phyloP scores from a whole-genome alignment of 2,888 invertebrate genomes.

The Heterodera filipjevi region DNA sequence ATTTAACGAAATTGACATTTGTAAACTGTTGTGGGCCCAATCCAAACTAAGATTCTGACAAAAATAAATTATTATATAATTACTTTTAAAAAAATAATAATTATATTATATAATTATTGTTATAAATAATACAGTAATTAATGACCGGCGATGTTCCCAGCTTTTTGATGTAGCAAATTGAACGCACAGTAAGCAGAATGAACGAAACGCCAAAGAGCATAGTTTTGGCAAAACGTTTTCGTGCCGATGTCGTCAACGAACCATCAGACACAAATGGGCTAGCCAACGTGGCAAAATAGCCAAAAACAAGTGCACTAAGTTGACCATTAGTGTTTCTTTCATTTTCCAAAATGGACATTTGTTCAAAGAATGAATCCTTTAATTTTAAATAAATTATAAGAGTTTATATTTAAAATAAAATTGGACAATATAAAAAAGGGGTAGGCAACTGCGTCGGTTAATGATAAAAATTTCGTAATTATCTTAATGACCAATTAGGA shows the following conservation, averaged over 20 bases:
- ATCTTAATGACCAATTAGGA: too few relatives aligned
- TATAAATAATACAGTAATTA: background rate
- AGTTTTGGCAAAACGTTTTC: background rate
- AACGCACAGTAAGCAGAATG: background rate
- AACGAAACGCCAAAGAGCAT: background rate
- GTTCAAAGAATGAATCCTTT: background rate
- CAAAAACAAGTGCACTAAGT: background rate
- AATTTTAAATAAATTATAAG: background rate
- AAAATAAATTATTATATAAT: background rate
- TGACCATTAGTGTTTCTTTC: background rate
- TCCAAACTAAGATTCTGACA: conserved; percentile 3
- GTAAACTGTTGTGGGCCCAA: conserved; percentile 21
- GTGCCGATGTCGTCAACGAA: background rate
- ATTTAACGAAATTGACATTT: conserved; percentile 24
- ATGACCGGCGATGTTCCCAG: background rate
- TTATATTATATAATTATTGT: background rate
- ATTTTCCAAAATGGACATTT: background rate
- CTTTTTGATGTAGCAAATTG: background rate
- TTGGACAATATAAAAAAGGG: too few relatives aligned
- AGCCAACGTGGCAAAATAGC: background rate
- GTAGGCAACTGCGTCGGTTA: too few relatives aligned
- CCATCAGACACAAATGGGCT: background rate
- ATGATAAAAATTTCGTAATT: too few relatives aligned
- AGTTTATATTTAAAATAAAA: too few relatives aligned
- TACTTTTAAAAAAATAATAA: background rate